phyloP scores from a whole-genome alignment of 2,113 vertebrate genomes.

The Plecotus auritus region DNA sequence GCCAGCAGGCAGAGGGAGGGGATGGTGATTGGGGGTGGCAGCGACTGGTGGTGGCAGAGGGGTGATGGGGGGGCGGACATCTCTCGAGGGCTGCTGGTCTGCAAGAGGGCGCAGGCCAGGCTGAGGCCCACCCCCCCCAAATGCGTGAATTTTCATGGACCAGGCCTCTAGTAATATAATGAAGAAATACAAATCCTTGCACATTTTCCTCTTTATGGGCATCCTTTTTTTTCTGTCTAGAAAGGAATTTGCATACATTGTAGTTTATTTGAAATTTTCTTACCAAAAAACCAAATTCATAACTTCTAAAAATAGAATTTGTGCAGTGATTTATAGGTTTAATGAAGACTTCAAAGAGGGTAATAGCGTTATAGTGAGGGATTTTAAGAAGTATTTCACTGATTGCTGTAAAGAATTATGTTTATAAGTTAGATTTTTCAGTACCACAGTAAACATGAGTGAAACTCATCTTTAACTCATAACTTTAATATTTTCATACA shows the following conservation, averaged over 20 bases:
- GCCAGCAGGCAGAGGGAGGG: no score
- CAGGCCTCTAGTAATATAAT: background rate
- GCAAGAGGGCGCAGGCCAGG: no score
- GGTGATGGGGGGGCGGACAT: no score
- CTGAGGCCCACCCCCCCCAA: no score
- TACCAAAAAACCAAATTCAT: background rate
- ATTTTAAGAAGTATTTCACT: background rate
- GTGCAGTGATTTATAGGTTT: background rate
- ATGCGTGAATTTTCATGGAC: no score
- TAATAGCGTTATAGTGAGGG: background rate
- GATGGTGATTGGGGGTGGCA: no score
- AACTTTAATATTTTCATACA: slow-evolving; percentile 38
- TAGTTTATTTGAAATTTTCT: background rate
- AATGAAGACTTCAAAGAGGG: background rate
- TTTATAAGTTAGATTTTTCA: slow-evolving; percentile 9
- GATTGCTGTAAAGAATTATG: background rate
- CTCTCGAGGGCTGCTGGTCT: no score
- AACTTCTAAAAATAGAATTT: background rate
- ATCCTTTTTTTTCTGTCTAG: background rate
- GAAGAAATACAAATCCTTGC: background rate
- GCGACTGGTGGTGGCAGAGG: no score
- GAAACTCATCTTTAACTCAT: slow-evolving; percentile 2
- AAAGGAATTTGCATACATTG: background rate
- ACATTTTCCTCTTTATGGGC: background rate
- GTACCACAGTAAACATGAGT: background rate